Base-by-base conservation (phyloP, 2,888 invertebrate genomes). In the Cactoblastis cactorum region DNA sequence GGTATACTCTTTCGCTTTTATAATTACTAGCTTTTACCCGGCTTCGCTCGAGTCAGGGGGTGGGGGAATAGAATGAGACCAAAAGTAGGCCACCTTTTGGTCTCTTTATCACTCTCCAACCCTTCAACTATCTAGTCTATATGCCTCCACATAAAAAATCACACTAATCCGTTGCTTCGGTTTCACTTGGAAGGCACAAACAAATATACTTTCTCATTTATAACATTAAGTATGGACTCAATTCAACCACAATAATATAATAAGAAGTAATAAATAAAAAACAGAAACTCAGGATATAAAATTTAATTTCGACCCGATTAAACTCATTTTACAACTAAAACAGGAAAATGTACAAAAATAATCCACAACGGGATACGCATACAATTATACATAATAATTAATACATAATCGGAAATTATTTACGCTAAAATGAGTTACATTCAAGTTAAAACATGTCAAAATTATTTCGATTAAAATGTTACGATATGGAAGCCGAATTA, bases 271-370 rank as follows among this genome's bases (percentile, higher is more conserved):
- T 15, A 49, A 49, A n/a, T n/a, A n/a, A 57, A 49, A 53, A 18
- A 51, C 38, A 35, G 19, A 1, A 28, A 3, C 35, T 53, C 22
- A 34, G 52, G 53, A 80, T 86, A 84, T 78, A 85, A 86, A 84
- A 81, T 83, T 85, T 86, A 79, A 85, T 85, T 74, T 78, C 67
- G 76, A 83, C 74, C 81, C 74, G 70, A 70, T 75, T 72, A 72
- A 80, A 83, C 77, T 77, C 74, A 71, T 70, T 68, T 66, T 73
- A 76, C 74, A 67, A 74, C 74, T 83, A 79, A 77, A 88, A 84
- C 82, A 85, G 83, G 72, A 75, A 74, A 83, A 85, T 87, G 82
- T 83, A 85, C 84, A 81, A 67, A 69, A 70, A 64, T 62, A 63
- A 65, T 69, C 63, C 67, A 71, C 68, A 65, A 59, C 58, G 63